Conservation (phyloP, 2,888 invertebrate species). For the Heterodera filipjevi region DNA sequence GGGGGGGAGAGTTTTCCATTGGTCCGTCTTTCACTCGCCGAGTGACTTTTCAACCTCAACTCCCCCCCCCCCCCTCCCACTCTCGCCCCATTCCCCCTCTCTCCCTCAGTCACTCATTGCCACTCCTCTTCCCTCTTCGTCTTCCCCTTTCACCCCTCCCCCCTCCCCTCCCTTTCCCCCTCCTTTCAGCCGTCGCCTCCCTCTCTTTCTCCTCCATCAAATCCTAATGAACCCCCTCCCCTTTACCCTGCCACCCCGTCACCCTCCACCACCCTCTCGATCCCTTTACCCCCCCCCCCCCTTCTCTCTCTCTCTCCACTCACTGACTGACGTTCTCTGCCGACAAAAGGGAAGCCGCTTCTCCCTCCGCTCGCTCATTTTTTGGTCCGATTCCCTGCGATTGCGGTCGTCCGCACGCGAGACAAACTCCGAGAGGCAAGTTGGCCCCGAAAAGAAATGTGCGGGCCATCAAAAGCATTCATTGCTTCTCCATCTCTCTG, state of each 20-base stretch:
- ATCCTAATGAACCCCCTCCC: conserved; percentile 4
- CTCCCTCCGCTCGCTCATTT: background rate
- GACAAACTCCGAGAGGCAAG: background rate
- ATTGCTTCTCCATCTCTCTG: background rate
- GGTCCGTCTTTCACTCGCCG: background rate
- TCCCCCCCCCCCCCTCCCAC: background rate
- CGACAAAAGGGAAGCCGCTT: conserved; percentile 5
- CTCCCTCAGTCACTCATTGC: background rate
- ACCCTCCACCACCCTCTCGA: background rate
- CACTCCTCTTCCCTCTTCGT: background rate
- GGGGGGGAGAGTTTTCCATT: background rate
- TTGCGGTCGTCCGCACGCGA: conserved; percentile 11
- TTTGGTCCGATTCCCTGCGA: background rate
- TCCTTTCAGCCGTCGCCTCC: background rate
- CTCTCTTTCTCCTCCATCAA: background rate
- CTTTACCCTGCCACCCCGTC: background rate
- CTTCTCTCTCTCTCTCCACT: background rate
- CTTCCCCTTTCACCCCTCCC: background rate
- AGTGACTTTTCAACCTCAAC: background rate
- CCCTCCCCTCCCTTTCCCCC: background rate
- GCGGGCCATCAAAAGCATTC: background rate
- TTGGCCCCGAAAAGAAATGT: background rate
- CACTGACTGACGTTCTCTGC: background rate
- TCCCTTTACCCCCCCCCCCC: background rate
- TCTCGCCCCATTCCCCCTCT: background rate